Conservation (phyloP, 2,113 vertebrate species). For the Canis aureus region DNA sequence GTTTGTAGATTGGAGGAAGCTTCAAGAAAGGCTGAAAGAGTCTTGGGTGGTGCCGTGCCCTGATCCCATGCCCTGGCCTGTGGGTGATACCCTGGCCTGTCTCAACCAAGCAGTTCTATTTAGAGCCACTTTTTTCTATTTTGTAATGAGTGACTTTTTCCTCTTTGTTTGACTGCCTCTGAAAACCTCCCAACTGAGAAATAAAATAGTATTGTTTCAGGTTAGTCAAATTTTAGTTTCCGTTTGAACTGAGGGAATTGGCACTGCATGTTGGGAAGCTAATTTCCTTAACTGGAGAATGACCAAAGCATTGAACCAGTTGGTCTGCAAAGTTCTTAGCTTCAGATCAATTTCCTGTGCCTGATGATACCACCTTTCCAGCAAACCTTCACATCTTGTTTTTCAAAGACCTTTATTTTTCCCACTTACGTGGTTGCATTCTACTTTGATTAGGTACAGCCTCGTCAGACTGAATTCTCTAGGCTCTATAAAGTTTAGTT, state of each 20-base stretch:
- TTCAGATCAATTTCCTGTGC: not conserved
- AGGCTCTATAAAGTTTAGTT: not conserved
- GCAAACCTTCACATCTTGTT: not conserved
- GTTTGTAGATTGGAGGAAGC: not conserved
- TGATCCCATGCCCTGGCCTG: not conserved
- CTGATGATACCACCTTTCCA: not conserved
- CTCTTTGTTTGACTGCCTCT: not conserved
- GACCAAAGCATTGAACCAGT: not conserved
- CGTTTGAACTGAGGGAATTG: not conserved
- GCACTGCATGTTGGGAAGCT: not conserved
- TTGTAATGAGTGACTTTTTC: not conserved
- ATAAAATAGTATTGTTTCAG: not conserved
- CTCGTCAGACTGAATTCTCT: not conserved
- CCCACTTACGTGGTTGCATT: not conserved
- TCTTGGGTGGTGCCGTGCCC: not conserved
- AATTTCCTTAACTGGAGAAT: not conserved
- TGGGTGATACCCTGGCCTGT: not conserved
- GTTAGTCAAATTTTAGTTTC: slow-evolving; percentile 17
- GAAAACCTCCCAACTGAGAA: not conserved
- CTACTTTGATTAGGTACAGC: not conserved
- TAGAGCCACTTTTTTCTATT: not conserved
- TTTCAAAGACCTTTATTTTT: not conserved
- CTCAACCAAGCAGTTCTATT: not conserved
- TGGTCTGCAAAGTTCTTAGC: not conserved
- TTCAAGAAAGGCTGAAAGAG: not conserved